Base-by-base conservation (phyloP, 2,113 vertebrate species). In the Oophaga pumilio region DNA sequence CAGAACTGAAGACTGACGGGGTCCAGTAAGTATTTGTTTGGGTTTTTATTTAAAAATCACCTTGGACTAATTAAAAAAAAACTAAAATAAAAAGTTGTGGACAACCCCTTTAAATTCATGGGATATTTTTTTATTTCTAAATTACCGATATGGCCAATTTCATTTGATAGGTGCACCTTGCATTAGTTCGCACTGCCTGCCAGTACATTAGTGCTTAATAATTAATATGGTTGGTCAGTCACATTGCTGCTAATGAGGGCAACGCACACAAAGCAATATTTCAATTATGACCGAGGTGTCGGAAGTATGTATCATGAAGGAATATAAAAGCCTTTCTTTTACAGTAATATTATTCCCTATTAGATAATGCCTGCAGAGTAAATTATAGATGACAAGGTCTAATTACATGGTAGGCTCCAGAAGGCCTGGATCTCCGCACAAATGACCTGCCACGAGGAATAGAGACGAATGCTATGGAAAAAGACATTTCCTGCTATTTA, bases 401-500 rank as follows among this genome's bases (percentile, higher is more conserved):
- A 56, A 85, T 57, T 15, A 33, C 28, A 62, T 49, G 11, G 15
- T 8, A 9, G 52, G 84, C 84, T 85, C 71, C 69, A 76, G 26
- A 43, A 73, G 28, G 56, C 26, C 69, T 49, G 53, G 2, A 73
- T 49, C 68, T 73, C 69, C 11, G 17, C 50, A 62, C 52, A 85
- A 69, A 73, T 84, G 24, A 71, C 4, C 49, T 56, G 12, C 33
- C 9, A 49, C 17, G 49, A 56, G n/a, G 50, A 68, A 13, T 17
- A 64, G 24, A 60, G 56, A 28, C 62, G 73, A 57, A 85, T 50
- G 28, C 26, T 52, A 76, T 76, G 33, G 71, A 85, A 76, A 71
- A 85, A 52, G 9, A 85, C 50, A 57, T 53, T 76, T 85, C 84
- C 84, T 85, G 71, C 71, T 71, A 74, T 60, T 84, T 76, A 60